phyloP scores from a whole-genome alignment of 2,888 invertebrate species.

The Helicoverpa assulta region DNA sequence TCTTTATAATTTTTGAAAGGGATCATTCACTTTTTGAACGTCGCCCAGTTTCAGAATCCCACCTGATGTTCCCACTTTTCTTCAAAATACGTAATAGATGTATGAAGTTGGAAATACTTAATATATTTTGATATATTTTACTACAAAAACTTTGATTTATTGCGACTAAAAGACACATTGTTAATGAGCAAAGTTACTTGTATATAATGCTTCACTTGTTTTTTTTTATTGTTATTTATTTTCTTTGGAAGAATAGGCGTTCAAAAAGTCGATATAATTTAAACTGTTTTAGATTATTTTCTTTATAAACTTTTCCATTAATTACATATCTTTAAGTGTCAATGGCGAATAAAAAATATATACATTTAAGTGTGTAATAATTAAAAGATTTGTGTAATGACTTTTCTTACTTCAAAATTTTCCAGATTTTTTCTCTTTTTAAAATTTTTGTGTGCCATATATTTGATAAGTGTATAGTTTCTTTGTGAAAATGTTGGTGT shows the following conservation, averaged over 20 bases:
- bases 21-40: slow-evolving; percentile 60
- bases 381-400: slow-evolving; percentile 33
- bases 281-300: slow-evolving; percentile 12
- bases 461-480: slow-evolving; percentile 39
- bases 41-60: slow-evolving; percentile 26
- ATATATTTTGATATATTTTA: background rate
- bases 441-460: slow-evolving; percentile 67
- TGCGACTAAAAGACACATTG: background rate
- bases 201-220: background rate
- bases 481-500: slow-evolving; percentile 35
- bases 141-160: background rate
- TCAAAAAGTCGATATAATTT: slow-evolving; percentile 47
- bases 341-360: slow-evolving; percentile 24
- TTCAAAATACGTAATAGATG: slow-evolving; percentile 47
- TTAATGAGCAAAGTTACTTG: background rate
- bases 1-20: slow-evolving; percentile 48
- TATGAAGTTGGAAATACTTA: slow-evolving; percentile 11
- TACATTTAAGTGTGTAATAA: slow-evolving; percentile 24
- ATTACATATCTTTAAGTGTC: slow-evolving; percentile 35
- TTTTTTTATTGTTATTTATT: background rate
- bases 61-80: slow-evolving; percentile 31
- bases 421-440: slow-evolving; percentile 47
- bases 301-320: slow-evolving; percentile 20
- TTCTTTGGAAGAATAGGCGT: slow-evolving; percentile 29
- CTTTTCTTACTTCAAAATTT: slow-evolving; percentile 29